A percentile compares a stretch with the other conserved stretches of the same genome.
Evolutionary conservation across 2,888 invertebrate species (phyloP).

Genomic region (Drosophila acutilabella): DNA sequence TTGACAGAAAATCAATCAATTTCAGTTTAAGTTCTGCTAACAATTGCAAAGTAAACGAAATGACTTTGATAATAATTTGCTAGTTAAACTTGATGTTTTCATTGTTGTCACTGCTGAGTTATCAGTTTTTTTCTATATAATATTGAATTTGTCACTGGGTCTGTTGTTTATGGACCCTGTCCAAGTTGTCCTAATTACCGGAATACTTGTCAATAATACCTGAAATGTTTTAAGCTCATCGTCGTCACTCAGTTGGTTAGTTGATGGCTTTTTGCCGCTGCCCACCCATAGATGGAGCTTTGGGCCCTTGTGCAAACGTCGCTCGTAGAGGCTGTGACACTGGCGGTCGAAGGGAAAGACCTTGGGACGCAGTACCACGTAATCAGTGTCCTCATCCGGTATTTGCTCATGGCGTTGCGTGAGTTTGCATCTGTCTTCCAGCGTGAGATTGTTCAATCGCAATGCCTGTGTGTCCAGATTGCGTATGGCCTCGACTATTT

Average conservation of each 20-base stretch:
- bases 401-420: slow-evolving; percentile 18
- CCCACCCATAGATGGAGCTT: slow-evolving; percentile 77
- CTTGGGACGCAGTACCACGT: slow-evolving; percentile 68
- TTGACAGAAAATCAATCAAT: slow-evolving; percentile 35
- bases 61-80: slow-evolving; percentile 12
- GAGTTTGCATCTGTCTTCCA: slow-evolving; percentile 45
- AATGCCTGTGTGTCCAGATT: slow-evolving; percentile 79
- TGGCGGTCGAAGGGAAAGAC: slow-evolving; percentile 39
- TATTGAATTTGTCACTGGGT: background rate
- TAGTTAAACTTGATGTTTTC: slow-evolving; percentile 8
- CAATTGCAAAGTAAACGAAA: slow-evolving; percentile 19
- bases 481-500: slow-evolving; percentile 82
- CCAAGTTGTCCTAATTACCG: slow-evolving; percentile 38
- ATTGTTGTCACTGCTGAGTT: slow-evolving; percentile 7
- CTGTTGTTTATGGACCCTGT: slow-evolving; percentile 20
- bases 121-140: slow-evolving; percentile 23
- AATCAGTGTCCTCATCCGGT: slow-evolving; percentile 41
- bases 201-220: slow-evolving; percentile 48
- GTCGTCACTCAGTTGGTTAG: slow-evolving; percentile 36
- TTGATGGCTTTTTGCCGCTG: slow-evolving; percentile 35
- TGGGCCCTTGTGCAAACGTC: slow-evolving; percentile 77
- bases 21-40: slow-evolving; percentile 13
- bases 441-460: slow-evolving; percentile 78
- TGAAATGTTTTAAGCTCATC: slow-evolving; percentile 60
- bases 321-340: slow-evolving; percentile 72